These are phyloP conservation scores for Epinephelus coioides DNA, from an alignment of 2,797 vertebrate genomes.

Conservation along the genomic window DNA sequence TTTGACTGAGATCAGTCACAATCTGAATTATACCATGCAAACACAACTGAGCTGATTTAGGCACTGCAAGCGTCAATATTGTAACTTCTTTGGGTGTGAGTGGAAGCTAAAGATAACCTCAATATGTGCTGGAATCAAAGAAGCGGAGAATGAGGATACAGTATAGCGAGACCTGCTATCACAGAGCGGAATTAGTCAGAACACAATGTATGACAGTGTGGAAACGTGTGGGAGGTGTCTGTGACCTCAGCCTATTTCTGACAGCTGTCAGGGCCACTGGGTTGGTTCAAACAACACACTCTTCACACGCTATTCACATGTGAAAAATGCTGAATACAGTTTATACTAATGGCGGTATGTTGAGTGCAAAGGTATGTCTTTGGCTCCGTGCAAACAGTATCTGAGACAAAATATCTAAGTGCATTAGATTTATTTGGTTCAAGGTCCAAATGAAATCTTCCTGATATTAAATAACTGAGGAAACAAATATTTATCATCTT, in stretches of 20 bases:
- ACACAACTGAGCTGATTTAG: slow-evolving; percentile 9
- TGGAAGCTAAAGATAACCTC: slow-evolving; percentile 19
- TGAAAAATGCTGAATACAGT: slow-evolving; percentile 4
- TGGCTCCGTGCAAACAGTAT: not conserved
- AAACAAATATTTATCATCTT: not conserved
- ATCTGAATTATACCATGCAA: slow-evolving; percentile 21
- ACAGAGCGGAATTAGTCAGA: slow-evolving; percentile 14
- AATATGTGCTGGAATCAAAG: slow-evolving; percentile 23
- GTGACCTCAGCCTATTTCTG: slow-evolving; percentile 73
- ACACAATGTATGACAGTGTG: slow-evolving; percentile 39
- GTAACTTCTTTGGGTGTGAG: slow-evolving; percentile 8
- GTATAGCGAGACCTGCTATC: slow-evolving; percentile 13
- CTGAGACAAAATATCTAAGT: no score
- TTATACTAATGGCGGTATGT: not conserved
- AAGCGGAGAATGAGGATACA: not conserved
- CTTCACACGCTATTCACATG: slow-evolving; percentile 32
- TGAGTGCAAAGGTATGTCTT: not conserved
- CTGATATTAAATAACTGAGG: not conserved
- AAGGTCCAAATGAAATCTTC: not conserved
- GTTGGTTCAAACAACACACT: slow-evolving; percentile 47
- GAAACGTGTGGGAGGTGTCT: slow-evolving; percentile 60
- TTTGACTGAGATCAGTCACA: slow-evolving; percentile 43
- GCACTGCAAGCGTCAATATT: slow-evolving; percentile 20
- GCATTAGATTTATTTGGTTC: not conserved
- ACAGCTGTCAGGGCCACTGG: slow-evolving; percentile 46